Evolutionary conservation across 2,797 vertebrate species (phyloP), one percentile per base, ranked within the genome.

Genomic region (Triplophysa yarkandensis): DNA sequence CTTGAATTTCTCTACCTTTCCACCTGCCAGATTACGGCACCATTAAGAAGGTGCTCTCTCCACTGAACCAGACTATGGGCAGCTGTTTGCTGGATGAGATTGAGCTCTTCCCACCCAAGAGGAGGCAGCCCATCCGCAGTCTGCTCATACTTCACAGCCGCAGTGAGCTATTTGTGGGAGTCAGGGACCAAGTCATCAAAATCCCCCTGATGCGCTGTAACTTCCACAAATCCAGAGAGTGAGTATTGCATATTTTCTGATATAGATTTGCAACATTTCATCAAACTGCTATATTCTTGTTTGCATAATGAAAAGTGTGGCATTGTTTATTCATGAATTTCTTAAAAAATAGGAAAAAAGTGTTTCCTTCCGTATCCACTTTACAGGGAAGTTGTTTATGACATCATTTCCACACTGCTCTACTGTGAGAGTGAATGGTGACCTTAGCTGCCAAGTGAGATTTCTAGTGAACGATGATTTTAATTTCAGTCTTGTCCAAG

Each of bases 11-110:
- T 77, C 27, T 28, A 13, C 43, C 23, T 34, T 61, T 75, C 13
- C 39, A 2, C 30, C 14, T 72, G 32, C 25, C 89, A 98, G 97
- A 96, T 89, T 95, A 97, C 0, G 97, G 97, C 10, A 97, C 96
- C 67, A 95, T 99, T 86, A 94, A 95, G 84, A 99, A 98, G 87
- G 94, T 99, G 46, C 94, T 98, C 27, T 96, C 95, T 0, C 96
- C 97, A 0, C 77, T 97, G 85, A 95, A 94, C 83, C 93, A 91
- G 84, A 93, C 91, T 69, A 91, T 87, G 13, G 91, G 92, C 84
- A 94, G 94, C 90, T 99, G 97, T 80, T 86, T 99, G 81, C 90
- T 99, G 21, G 96, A 99, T 77, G 97, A 99, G 87, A 94, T 98
- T 4, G 94, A 98, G 81, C 85, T 99, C 77, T 93, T 96, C 81